These are phyloP conservation scores for Tokudaia tokunoshimensis DNA, from an alignment of 2,797 vertebrate genomes.

Conservation along the genomic window DNA sequence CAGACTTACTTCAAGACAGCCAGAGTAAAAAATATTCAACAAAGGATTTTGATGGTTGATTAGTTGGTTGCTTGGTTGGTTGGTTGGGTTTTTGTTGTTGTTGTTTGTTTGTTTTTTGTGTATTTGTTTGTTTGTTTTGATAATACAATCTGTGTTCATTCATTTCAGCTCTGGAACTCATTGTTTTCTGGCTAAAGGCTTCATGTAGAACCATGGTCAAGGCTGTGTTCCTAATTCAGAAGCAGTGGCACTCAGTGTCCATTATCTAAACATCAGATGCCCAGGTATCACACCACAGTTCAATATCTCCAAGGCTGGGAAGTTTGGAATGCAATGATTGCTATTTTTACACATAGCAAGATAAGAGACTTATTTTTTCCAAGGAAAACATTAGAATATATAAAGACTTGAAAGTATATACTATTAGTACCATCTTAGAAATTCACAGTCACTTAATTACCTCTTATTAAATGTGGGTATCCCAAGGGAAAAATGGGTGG, in stretches of 20 bases:
- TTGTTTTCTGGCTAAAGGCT: conserved; percentile 9
- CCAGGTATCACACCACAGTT: background rate
- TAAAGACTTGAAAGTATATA: conserved; percentile 3
- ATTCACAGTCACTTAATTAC: background rate
- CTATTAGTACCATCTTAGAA: conserved; percentile 33
- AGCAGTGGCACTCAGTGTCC: background rate
- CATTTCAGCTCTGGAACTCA: background rate
- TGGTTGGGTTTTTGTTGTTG: background rate
- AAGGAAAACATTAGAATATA: conserved; percentile 20
- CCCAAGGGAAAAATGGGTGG: too few species aligned
- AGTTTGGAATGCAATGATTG: background rate
- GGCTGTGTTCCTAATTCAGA: background rate
- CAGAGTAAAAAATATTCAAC: conserved; percentile 3
- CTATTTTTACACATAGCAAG: background rate
- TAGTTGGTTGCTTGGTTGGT: background rate
- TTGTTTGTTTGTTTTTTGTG: background rate
- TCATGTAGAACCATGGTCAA: background rate
- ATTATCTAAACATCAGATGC: background rate
- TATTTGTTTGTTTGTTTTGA: background rate
- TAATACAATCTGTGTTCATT: conserved; percentile 18
- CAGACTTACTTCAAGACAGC: conserved; percentile 24
- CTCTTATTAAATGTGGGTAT: background rate
- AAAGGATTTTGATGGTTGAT: too few species aligned
- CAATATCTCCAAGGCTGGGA: background rate
- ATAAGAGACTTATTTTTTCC: background rate